Evolutionary conservation across 2,113 vertebrate genomes (phyloP), one percentile per base, ranked within the genome.

Genomic region (Rhegmatorhina hoffmannsi): DNA sequence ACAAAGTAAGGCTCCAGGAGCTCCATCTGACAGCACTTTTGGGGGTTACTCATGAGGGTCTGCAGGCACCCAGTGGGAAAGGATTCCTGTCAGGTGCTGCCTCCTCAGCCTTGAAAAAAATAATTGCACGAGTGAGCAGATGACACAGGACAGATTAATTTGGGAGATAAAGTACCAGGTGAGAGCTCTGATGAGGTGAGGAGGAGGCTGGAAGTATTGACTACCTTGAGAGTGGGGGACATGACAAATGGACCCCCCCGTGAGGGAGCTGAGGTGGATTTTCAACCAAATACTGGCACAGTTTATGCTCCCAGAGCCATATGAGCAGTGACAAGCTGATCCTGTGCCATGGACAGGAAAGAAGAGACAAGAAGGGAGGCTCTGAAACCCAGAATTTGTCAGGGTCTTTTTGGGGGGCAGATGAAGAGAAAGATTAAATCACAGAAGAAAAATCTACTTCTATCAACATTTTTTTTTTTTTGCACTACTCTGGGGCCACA

Each of bases 401-500:
- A 0, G 15, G 34, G 14, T 5, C 64, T 25, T 25, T 25, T 50
- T 13, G 49, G 40, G 40, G 14, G 40, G 40, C 40, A 43, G 40
- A 13, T 23, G 13, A 74, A 74, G 29, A 1, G n/a, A 28, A 25
- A 13, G 23, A 13, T 13, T 0, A 33, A 64, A 44, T 20, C 28
- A 11, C 5, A 7, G 38, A 6, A 83, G 46, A 84, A 70, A 89
- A 33, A 43, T 36, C 29, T 46, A 17, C 17, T 3, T 8, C 10
- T 25, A 7, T 13, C 5, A 3, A 49, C 2, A 4, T 2, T 56
- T 36, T 36, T 36, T 36, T 36, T 66, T 60, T 50, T 47, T 13
- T 43, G 16, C 17, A 3, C 7, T 38, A 5, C 24, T 17, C 2
- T 0, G 2, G 40, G 11, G 18, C 3, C 43, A 9, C 14, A 0